Percentiles rank a stretch among this genome's conserved stretches.
phyloP scores from a whole-genome alignment of 2,113 vertebrate genomes.

The Calidris pygmaea region DNA sequence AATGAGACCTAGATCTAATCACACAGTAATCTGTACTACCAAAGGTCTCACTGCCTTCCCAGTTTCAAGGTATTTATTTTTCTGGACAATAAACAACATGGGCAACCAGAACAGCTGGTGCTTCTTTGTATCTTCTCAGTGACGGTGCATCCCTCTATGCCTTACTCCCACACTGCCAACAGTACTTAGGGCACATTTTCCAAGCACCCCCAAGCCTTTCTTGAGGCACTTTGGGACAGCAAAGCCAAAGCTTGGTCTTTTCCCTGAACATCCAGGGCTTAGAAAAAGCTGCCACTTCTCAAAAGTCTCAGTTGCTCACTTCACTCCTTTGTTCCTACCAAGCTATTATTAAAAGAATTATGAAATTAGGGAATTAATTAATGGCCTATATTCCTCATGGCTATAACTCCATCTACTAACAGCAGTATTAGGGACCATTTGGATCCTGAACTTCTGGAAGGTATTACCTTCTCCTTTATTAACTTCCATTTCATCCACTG shows the following conservation, averaged over 20 bases:
- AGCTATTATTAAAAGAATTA: neutral
- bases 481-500: neutral
- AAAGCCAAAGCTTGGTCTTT: neutral
- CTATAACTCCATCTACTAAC: neutral
- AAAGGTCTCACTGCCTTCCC: neutral
- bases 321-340: neutral
- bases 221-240: too few species aligned
- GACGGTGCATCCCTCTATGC: accelerated
- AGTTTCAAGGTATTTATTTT: neutral
- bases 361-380: neutral
- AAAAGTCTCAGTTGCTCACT: neutral
- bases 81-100: neutral
- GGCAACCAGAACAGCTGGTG: neutral
- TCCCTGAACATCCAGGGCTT: neutral
- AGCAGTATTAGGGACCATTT: neutral
- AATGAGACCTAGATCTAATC: neutral
- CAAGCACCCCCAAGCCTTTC: neutral
- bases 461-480: neutral
- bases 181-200: neutral
- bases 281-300: neutral
- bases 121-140: neutral
- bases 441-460: neutral
- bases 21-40: neutral
- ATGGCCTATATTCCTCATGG: neutral
- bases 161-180: neutral